Conservation (phyloP, 2,113 vertebrate species). For the Cyphomyrus plagiostoma region DNA sequence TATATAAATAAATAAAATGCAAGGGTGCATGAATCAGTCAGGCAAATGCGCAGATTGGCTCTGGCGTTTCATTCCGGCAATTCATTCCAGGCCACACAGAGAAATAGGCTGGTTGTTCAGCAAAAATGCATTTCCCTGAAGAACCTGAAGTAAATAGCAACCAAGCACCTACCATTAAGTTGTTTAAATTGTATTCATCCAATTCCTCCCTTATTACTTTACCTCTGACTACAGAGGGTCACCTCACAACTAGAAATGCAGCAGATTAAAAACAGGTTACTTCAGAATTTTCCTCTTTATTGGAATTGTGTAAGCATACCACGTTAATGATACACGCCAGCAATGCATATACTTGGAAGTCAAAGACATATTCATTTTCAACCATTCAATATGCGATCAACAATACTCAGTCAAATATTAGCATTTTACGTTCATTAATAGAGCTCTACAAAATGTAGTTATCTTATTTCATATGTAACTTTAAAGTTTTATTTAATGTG, state of each 20-base stretch:
- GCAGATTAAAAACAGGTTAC: not conserved
- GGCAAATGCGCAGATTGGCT: slow-evolving; percentile 5
- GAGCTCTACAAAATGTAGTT: not conserved
- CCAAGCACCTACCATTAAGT: slow-evolving; percentile 1
- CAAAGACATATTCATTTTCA: not conserved
- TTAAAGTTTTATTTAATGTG: not conserved
- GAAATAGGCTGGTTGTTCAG: slow-evolving; percentile 16
- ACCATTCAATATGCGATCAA: not conserved
- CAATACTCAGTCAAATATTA: not conserved
- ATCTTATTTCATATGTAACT: not conserved
- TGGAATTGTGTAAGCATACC: not conserved
- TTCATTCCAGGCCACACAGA: not conserved
- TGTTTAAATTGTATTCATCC: slow-evolving; percentile 14
- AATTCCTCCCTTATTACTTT: not conserved
- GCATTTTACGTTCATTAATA: not conserved
- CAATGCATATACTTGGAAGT: not conserved
- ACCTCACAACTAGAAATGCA: not conserved
- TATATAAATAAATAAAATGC: slow-evolving; percentile 10
- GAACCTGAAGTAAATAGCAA: slow-evolving; percentile 7
- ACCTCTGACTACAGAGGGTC: not conserved
- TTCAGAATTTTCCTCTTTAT: not conserved
- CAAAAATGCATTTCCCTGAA: slow-evolving; percentile 5
- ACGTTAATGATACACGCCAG: not conserved
- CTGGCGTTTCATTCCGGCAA: not conserved
- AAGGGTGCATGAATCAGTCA: slow-evolving; percentile 34